Evolutionary conservation across 2,888 invertebrate genomes (phyloP).

Genomic region (Erebia aethiops): DNA sequence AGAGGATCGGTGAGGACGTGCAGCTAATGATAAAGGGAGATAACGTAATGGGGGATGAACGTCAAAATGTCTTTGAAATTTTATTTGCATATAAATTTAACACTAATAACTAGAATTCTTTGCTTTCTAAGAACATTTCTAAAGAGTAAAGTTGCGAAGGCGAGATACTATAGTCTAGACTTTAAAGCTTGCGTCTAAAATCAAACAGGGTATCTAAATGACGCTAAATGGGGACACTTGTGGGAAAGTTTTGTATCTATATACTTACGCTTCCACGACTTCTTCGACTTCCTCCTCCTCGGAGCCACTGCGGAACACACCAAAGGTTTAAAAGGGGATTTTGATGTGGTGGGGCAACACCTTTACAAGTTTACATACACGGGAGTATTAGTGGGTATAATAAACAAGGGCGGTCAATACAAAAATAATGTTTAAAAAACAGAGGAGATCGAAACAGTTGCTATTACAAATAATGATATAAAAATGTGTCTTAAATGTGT

Average conservation of each 20-base stretch:
- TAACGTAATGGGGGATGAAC: slow-evolving; percentile 48
- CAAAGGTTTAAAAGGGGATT: slow-evolving; percentile 39
- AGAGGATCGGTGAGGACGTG: slow-evolving; percentile 78
- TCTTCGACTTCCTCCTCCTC: slow-evolving; percentile 91
- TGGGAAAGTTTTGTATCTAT: slow-evolving; percentile 21
- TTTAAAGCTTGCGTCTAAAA: slow-evolving; percentile 71
- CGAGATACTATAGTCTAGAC: slow-evolving; percentile 60
- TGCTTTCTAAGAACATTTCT: slow-evolving; percentile 21
- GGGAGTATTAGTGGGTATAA: slow-evolving; percentile 27
- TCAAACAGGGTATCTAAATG: slow-evolving; percentile 66
- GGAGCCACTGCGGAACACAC: slow-evolving; percentile 77
- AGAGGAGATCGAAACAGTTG: slow-evolving; percentile 18
- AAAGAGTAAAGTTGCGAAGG: slow-evolving; percentile 55
- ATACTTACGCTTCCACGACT: slow-evolving; percentile 89
- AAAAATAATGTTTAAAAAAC: slow-evolving; percentile 20
- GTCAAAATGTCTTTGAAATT: slow-evolving; percentile 32
- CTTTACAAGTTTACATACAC: slow-evolving; percentile 15
- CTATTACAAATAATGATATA: slow-evolving; percentile 3
- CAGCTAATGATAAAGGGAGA: slow-evolving; percentile 58
- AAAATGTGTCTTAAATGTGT: slow-evolving; percentile 12
- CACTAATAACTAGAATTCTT: slow-evolving; percentile 23
- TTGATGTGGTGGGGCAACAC: slow-evolving; percentile 43
- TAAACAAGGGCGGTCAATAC: slow-evolving; percentile 18
- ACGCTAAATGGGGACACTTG: slow-evolving; percentile 47
- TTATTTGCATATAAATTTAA: slow-evolving; percentile 32